These are phyloP conservation scores for Andricus quercusramuli DNA, from an alignment of 2,888 invertebrate species.

Conservation along the genomic window DNA sequence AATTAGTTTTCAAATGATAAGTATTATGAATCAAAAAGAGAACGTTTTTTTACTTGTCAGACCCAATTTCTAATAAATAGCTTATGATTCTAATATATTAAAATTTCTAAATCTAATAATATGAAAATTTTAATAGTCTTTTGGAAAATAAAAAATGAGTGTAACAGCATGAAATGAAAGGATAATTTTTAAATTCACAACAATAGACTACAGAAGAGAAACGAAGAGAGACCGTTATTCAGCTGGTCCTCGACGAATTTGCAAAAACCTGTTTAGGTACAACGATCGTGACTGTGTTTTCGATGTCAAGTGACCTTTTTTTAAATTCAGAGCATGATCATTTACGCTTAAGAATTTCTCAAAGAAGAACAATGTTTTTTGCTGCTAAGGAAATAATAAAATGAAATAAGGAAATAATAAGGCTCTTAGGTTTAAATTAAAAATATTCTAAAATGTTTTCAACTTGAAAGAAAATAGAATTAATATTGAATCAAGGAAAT, in stretches of 20 bases:
- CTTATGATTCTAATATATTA: no score
- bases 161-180: background rate
- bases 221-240: constrained; percentile 37
- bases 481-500: no score
- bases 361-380: background rate
- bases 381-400: no score
- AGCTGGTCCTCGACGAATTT: background rate
- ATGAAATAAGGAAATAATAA: no score
- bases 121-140: background rate
- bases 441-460: background rate
- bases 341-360: background rate
- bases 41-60: no score
- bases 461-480: no score
- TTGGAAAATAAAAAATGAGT: background rate
- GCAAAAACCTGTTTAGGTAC: background rate
- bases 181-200: background rate
- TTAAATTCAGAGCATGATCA: background rate
- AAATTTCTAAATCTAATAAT: background rate
- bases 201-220: background rate
- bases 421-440: no score
- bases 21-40: no score
- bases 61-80: no score
- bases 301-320: background rate
- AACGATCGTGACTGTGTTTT: background rate
- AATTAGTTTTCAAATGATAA: no score